Conservation (phyloP, 2,888 invertebrate genomes). For the Callimorpha dominula region DNA sequence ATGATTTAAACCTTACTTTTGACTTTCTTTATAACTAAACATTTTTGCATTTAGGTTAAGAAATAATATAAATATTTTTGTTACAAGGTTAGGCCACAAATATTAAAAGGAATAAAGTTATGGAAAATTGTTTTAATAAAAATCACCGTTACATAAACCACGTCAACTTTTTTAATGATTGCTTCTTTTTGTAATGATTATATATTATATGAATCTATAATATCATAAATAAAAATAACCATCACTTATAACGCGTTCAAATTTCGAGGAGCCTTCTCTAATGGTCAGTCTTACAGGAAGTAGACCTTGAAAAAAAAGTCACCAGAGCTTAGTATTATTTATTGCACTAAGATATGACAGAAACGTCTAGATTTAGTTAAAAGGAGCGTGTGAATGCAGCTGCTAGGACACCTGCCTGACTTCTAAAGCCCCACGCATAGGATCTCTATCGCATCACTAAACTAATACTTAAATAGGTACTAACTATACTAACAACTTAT, state of each 20-base stretch:
- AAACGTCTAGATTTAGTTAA: slow-evolving; percentile 76
- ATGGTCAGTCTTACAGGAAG: background rate
- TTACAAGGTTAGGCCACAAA: background rate
- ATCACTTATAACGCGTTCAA: background rate
- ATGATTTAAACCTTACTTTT: background rate
- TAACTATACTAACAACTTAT: background rate
- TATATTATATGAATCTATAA: no score
- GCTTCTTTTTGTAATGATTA: no score
- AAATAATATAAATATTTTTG: background rate
- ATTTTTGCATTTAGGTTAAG: background rate
- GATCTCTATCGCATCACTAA: slow-evolving; percentile 55
- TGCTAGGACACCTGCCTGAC: slow-evolving; percentile 70
- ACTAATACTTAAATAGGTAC: slow-evolving; percentile 9
- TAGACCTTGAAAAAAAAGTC: background rate
- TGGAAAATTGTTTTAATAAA: background rate
- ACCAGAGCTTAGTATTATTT: slow-evolving; percentile 22
- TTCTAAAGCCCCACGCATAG: slow-evolving; percentile 63
- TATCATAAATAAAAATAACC: background rate
- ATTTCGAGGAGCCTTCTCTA: background rate
- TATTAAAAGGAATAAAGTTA: background rate
- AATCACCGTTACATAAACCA: no score
- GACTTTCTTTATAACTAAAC: background rate
- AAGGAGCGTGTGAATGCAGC: slow-evolving; percentile 68
- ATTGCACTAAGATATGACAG: slow-evolving; percentile 53
- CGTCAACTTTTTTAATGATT: no score